Evolutionary conservation across 92 coral and sea anemone genomes (phyloP), one percentile per base, ranked within the genome.

Genomic region (Bergia sp.): DNA sequence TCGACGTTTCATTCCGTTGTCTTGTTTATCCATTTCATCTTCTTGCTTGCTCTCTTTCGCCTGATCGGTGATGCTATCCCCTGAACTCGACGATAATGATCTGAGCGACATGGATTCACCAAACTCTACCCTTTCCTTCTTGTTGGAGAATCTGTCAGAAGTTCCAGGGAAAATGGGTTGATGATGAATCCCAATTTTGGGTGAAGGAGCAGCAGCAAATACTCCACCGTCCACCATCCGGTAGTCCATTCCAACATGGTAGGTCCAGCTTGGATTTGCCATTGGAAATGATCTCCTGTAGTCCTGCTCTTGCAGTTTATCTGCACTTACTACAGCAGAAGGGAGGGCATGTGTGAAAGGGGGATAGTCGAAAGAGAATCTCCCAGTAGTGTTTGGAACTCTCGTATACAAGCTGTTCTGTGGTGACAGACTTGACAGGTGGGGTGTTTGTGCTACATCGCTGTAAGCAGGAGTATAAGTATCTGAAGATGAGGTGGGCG

Each of bases 211-310:
- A 69, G 77, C 79, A 12, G 42, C 77, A 71, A 43, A 84, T 20
- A 21, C 53, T 69, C 87, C 45, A 45, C 87, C 23, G 38, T 84
- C 79, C 87, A 84, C 21, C 87, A 71, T 72, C 36, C 78, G 50
- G 79, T 84, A 71, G 87, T 84, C 87, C 79, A 84, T 84, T 71
- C 78, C 78, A 67, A 71, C 65, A 73, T 71, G 78, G 41, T 71
- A 84, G 61, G 87, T 84, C 87, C 87, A 84, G 36, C 87, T 84
- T 4, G 87, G 87, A 38, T 84, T 84, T 1, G 45, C 10, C 2
- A 69, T 45, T 45, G 87, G 78, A 72, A 71, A 47, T 16, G 78
- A n/a, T 44, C 87, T 84, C 42, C 79, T 37, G 49, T 84, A 84
- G 65, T 45, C 65, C 38, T 71, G 43, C 61, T 69, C 87, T 16